Evolutionary conservation across 37 sponge, comb jelly and placozoan genomes (phyloP), one percentile per base, ranked within the genome.

Genomic region (Ianthella basta): DNA sequence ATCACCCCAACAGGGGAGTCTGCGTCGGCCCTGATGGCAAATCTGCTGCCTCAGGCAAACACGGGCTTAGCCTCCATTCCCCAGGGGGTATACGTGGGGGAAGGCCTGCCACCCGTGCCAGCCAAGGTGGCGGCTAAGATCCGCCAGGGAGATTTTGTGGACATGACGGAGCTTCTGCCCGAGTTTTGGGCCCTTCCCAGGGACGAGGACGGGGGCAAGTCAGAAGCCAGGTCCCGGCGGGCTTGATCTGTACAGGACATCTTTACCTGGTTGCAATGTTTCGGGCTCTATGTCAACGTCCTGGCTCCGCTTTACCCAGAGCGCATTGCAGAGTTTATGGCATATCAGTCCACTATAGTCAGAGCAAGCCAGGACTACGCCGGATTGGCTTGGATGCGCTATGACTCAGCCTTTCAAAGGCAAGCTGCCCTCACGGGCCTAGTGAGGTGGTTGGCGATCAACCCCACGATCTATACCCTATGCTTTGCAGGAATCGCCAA

Each of bases 201-300:
- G 63, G 25, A 23, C 10, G 63, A 61, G 2, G 63, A 61, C 63
- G 4, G 4, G 4, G 5, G 4, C 50, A 44, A 44, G 50, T 8
- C 3, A 8, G 50, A 44, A 12, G 63, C 50, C 50, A 44, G 8
- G 50, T 44, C 50, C 50, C 50, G 50, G 50, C 50, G 50, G 50
- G 50, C 50, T 8, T 44, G 41, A 5, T 56, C 54, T 10, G 79
- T 88, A 10, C 80, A 70, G 5, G 90, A 89, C 56, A 33, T 89
- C 6, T 60, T 81, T 65, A 89, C 90, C 1, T 89, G 90, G 90
- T 0, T 29, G 8, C 90, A 89, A 29, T 89, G 90, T 55, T 89
- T 72, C 53, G 60, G 81, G 0, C 1, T 85, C 1, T 89, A 74
- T 44, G 55, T 61, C 0, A 65, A 80, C 32, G 66, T 69, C 15